phyloP scores from a whole-genome alignment of 2,888 invertebrate species.

The Pheosia tremula region DNA sequence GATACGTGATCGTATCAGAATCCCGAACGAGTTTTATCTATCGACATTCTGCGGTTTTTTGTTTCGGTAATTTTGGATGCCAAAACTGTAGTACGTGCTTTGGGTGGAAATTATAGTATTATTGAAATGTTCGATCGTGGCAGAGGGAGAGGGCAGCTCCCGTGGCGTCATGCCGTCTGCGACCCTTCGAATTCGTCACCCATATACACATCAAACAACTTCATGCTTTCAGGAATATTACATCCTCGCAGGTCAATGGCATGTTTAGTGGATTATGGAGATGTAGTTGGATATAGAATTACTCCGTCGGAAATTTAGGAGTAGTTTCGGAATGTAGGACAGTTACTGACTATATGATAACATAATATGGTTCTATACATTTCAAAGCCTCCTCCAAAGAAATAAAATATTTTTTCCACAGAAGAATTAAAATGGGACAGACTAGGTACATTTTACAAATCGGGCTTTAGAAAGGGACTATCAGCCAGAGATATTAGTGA shows the following conservation, averaged over 20 bases:
- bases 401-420: too few species aligned
- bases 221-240: conserved; percentile 41
- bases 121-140: conserved; percentile 60
- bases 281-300: background rate
- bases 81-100: conserved; percentile 22
- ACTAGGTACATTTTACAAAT: too few species aligned
- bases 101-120: conserved; percentile 21
- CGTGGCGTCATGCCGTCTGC: conserved; percentile 69
- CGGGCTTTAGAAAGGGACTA: too few species aligned
- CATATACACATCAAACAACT: conserved; percentile 45
- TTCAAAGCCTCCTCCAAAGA: too few species aligned
- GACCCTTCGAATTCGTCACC: conserved; percentile 43
- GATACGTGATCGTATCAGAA: background rate
- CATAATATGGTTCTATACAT: too few species aligned
- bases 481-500: too few species aligned
- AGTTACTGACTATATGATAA: too few species aligned
- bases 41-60: conserved; percentile 17
- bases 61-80: conserved; percentile 7
- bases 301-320: conserved; percentile 29
- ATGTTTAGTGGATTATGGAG: conserved; percentile 18
- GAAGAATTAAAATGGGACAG: too few species aligned
- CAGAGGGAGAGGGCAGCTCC: conserved; percentile 39
- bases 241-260: conserved; percentile 30
- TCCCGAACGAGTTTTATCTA: conserved; percentile 13
- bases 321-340: too few species aligned